phyloP scores from a whole-genome alignment of 2,797 vertebrate genomes.

The Hipposideros larvatus region DNA sequence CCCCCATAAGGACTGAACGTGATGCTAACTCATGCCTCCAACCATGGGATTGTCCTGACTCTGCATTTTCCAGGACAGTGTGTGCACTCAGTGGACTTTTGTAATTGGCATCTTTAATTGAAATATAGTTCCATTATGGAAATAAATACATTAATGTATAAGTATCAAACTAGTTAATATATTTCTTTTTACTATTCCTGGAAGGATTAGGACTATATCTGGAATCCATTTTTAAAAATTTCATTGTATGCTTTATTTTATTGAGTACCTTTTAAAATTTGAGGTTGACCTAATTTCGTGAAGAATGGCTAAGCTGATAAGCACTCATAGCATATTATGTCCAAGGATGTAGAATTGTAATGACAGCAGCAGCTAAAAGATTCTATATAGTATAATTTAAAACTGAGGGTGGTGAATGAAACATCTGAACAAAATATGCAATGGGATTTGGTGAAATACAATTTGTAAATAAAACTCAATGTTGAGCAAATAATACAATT shows the following conservation, averaged over 20 bases:
- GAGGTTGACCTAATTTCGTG: not conserved
- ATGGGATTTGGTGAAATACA: not conserved
- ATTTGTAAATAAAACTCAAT: not conserved
- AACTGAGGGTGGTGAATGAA: not conserved
- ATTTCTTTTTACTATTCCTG: not conserved
- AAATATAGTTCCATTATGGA: not conserved
- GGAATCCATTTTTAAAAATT: not conserved
- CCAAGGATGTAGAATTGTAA: not conserved
- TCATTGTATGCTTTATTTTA: constrained; percentile 17
- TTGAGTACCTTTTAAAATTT: not conserved
- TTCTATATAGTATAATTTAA: not conserved
- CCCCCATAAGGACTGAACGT: not conserved
- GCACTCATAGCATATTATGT: not conserved
- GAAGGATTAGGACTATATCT: not conserved
- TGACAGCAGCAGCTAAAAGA: not conserved
- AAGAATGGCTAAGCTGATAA: not conserved
- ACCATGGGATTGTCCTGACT: not conserved
- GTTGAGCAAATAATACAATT: not conserved
- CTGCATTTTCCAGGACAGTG: not conserved
- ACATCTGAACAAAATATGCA: not conserved
- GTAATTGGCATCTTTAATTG: not conserved
- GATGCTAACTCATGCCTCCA: not conserved
- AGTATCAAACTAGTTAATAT: not conserved
- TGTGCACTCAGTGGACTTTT: fast-evolving
- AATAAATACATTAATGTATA: not conserved